Percentiles rank a stretch among this genome's conserved stretches.
Conservation (phyloP, 2,113 vertebrate genomes). For the Alaudala cheleensis region DNA sequence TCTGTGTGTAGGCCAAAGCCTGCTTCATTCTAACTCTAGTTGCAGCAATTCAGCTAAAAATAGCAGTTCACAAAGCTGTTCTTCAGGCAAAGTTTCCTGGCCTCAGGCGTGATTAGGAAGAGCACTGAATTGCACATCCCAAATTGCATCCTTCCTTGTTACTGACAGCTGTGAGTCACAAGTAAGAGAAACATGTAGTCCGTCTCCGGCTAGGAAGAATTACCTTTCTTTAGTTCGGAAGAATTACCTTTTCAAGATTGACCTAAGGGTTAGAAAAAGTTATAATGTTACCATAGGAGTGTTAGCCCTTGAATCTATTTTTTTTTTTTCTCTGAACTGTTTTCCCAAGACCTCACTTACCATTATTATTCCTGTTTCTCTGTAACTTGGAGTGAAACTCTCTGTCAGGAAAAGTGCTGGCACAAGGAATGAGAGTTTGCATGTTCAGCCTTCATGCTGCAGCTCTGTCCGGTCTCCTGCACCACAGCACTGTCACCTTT, state of each 20-base stretch:
- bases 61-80: not conserved
- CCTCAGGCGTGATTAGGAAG: not conserved
- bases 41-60: constrained; percentile 17
- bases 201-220: not conserved
- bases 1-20: not conserved
- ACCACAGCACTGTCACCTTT: too few relatives aligned
- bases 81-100: not conserved
- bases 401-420: not conserved
- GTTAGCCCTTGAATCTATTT: not conserved
- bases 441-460: not conserved
- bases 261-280: not conserved
- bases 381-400: not conserved
- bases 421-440: not conserved
- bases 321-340: not conserved
- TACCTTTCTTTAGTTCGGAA: not conserved
- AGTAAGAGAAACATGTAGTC: not conserved
- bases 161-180: not conserved
- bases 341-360: not conserved
- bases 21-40: not conserved
- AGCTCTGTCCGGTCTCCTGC: not conserved
- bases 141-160: not conserved
- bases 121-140: not conserved
- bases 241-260: not conserved
- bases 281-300: not conserved
- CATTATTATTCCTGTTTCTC: not conserved